phyloP scores from a whole-genome alignment of 1,140 invertebrate species.

The Pseudomyrmex sp. region DNA sequence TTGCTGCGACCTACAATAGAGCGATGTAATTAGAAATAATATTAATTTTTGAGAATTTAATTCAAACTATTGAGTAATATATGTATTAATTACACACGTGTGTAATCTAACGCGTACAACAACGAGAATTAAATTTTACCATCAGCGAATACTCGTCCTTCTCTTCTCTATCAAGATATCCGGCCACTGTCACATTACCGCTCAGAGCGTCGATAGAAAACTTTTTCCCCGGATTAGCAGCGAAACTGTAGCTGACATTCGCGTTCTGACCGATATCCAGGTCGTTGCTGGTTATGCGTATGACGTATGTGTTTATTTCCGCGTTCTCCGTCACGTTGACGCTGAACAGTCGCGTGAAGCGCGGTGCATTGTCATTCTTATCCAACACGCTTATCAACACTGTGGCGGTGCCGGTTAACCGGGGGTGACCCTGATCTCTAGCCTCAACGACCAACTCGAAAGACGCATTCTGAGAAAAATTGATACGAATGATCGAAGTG shows the following conservation, averaged over 20 bases:
- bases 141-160: constrained; percentile 96
- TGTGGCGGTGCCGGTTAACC: constrained; percentile 93
- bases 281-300: constrained; percentile 96
- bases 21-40: neutral
- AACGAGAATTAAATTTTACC: constrained; percentile 52
- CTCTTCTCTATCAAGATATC: constrained; percentile 93
- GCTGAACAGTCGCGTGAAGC: constrained; percentile 96
- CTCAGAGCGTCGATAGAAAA: constrained; percentile 95
- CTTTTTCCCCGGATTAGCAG: constrained; percentile 94
- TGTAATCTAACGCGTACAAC: no score
- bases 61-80: no score
- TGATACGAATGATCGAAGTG: no score
- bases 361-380: constrained; percentile 97
- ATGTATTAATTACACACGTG: no score
- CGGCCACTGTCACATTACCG: constrained; percentile 96
- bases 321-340: constrained; percentile 98
- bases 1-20: constrained; percentile 85
- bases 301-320: constrained; percentile 96
- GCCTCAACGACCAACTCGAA: constrained; percentile 95
- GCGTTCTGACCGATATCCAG: constrained; percentile 94
- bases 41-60: neutral
- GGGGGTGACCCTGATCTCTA: constrained; percentile 93
- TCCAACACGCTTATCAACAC: constrained; percentile 94
- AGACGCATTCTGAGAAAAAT: constrained; percentile 85
- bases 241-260: constrained; percentile 95